Base-by-base conservation (phyloP, 2,113 vertebrate genomes). In the Propithecus coquereli region DNA sequence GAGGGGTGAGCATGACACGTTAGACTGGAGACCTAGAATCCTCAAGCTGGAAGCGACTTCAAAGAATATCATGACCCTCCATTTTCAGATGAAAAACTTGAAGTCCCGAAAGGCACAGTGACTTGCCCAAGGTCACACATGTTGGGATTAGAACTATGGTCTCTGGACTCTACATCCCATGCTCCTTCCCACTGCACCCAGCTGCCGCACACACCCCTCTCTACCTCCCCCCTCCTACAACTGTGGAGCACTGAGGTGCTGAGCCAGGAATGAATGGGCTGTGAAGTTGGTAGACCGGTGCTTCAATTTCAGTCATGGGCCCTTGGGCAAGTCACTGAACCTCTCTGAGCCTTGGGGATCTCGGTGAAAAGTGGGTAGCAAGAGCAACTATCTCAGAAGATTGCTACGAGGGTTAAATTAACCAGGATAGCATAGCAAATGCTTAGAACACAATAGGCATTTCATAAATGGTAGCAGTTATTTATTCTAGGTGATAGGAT, bases 1-100 rank as follows among this genome's bases (percentile, higher is more conserved):
- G 59, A 95, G 82, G 45, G 34, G 13, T 68, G 30, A 59, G 43
- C 45, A 85, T 30, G 43, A 71, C 32, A 77, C 34, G 52, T 68
- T 63, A 92, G 30, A 94, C n/a, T 85, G 61, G 76, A 90, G 65
- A 80, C 32, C 23, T 14, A 91, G n/a, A 61, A 66, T 34, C 23
- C 47, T 79, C 45, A 57, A 92, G 47, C 22, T 30, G 74, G 73
- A 96, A 95, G 7, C 70, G 27, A 92, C 84, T 59, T 94, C 43
- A 87, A 95, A 85, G 86, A 96, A 87, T 73, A 90, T 34, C 40
- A 92, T 59, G 40, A 32, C 20, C 82, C 95, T 94, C 34, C 65
- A 71, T 76, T 89, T 97, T 82, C 57, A 90, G 71, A 71, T 65
- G 37, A 93, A 95, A 97, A 91, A 30, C 12, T 50, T 74, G 40